These are phyloP conservation scores for Eira barbara DNA, from an alignment of 2,113 vertebrate genomes.

Conservation along the genomic window DNA sequence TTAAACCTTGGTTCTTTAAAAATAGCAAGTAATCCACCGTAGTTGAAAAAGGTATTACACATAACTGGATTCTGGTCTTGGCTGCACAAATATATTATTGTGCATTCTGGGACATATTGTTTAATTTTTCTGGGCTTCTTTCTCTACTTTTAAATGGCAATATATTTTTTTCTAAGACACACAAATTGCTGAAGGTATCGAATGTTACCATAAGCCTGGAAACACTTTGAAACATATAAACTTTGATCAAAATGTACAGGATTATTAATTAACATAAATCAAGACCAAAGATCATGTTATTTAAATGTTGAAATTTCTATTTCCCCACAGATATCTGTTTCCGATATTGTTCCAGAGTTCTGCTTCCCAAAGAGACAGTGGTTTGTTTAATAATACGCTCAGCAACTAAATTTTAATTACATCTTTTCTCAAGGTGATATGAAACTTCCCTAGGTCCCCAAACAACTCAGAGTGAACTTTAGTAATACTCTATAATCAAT, in stretches of 20 bases:
- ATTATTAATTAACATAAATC: neutral
- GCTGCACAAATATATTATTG: neutral
- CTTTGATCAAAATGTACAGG: neutral
- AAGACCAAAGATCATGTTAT: neutral
- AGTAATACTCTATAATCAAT: slow-evolving; percentile 30
- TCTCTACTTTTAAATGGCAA: neutral
- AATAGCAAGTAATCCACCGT: neutral
- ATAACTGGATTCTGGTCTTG: neutral
- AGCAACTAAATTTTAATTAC: slow-evolving; percentile 57
- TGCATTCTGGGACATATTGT: neutral
- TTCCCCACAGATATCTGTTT: neutral
- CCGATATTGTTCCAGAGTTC: slow-evolving; percentile 5
- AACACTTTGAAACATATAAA: neutral
- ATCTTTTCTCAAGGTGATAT: slow-evolving; percentile 41
- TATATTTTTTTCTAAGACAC: neutral
- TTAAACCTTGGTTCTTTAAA: neutral
- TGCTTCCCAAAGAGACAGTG: neutral
- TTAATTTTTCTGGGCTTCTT: neutral
- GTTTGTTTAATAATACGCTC: slow-evolving; percentile 14
- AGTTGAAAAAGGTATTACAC: neutral
- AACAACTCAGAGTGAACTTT: slow-evolving; percentile 35
- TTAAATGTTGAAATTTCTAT: neutral
- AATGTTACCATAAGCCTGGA: neutral
- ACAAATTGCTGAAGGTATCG: neutral
- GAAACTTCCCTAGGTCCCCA: neutral